These are phyloP conservation scores for Sycophila texana DNA, from an alignment of 2,888 invertebrate species.

Conservation along the genomic window DNA sequence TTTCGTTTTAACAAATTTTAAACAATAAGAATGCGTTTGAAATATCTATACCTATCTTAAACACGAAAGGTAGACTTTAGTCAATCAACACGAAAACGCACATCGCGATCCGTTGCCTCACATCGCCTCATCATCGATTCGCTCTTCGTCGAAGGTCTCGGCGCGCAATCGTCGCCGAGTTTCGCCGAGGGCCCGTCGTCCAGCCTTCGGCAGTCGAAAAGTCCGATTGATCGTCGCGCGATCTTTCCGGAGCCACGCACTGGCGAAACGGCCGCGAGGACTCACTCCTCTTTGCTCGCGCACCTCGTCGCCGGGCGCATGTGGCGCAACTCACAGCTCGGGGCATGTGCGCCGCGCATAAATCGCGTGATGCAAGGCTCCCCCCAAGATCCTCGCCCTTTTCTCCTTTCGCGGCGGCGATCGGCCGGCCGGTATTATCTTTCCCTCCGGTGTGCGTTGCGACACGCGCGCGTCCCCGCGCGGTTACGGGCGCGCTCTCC, in stretches of 20 bases:
- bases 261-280: background rate
- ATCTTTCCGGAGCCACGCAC: background rate
- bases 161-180: no score
- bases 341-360: background rate
- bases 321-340: background rate
- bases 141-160: no score
- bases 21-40: no score
- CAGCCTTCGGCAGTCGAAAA: no score
- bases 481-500: constrained; percentile 12
- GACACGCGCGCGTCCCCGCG: constrained; percentile 22
- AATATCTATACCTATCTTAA: no score
- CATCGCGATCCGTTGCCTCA: no score
- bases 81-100: no score
- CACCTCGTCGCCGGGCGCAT: constrained; percentile 19
- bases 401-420: constrained; percentile 40
- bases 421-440: constrained; percentile 38
- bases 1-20: no score
- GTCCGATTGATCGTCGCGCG: background rate
- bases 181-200: no score
- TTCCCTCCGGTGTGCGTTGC: constrained; percentile 34
- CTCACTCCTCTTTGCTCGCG: background rate
- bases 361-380: constrained; percentile 36
- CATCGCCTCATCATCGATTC: no score
- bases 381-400: constrained; percentile 46
- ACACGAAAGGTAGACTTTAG: no score